These are phyloP conservation scores for Styela clava DNA, from an alignment of 23 tunicate species.

Conservation along the genomic window DNA sequence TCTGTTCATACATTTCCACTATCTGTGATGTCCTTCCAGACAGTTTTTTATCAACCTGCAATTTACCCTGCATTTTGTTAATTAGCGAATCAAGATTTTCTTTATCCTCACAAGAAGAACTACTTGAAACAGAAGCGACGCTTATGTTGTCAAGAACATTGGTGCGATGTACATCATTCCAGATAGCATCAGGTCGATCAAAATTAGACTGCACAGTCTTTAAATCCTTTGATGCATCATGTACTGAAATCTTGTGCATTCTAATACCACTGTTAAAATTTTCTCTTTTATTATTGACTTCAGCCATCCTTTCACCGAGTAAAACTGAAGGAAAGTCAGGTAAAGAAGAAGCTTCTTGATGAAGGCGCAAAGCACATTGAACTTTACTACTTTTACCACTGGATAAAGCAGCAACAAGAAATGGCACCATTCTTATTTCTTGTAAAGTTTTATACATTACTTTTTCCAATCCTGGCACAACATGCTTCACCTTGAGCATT, in stretches of 20 bases:
- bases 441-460: conserved; percentile 39
- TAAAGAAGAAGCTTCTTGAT: conserved; percentile 66
- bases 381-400: conserved; percentile 11
- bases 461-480: conserved; percentile 38
- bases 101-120: conserved; percentile 42
- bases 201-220: not conserved
- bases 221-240: too few species aligned
- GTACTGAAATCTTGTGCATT: not conserved
- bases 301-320: conserved; percentile 21
- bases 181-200: conserved; percentile 8
- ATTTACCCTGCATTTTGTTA: conserved; percentile 32
- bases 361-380: conserved; percentile 30
- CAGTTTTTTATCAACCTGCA: conserved; percentile 1
- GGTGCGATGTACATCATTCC: not conserved
- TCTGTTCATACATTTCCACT: conserved; percentile 70
- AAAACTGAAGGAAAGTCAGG: conserved; percentile 52
- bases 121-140: conserved; percentile 22
- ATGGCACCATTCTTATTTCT: conserved; percentile 41
- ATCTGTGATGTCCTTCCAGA: conserved; percentile 46
- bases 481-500: conserved; percentile 26
- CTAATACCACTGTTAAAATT: not conserved
- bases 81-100: conserved; percentile 54
- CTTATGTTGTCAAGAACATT: conserved; percentile 8
- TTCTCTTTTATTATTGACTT: not conserved
- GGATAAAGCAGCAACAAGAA: conserved; percentile 5